These are phyloP conservation scores for Microtus richardsoni DNA, from an alignment of 2,113 vertebrate species.

Conservation along the genomic window DNA sequence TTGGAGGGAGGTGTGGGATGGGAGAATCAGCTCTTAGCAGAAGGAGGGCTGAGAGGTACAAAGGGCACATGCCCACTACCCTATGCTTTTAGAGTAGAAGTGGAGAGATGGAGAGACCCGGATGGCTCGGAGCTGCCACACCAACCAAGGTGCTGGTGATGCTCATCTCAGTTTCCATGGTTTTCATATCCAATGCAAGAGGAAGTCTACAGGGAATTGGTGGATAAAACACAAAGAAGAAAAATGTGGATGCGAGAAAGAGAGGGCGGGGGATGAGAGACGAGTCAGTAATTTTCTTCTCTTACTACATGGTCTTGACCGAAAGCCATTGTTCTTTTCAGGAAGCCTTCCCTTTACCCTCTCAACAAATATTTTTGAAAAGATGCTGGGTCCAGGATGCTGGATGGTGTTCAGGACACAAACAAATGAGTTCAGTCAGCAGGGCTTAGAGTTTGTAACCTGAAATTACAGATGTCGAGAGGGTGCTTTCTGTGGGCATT, in stretches of 20 bases:
- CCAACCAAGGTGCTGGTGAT: background rate
- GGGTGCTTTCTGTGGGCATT: background rate
- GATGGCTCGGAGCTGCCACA: background rate
- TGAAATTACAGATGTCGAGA: background rate
- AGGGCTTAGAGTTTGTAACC: background rate
- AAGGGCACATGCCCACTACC: fast-evolving
- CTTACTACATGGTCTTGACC: background rate
- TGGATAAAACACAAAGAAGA: background rate
- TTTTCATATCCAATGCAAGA: background rate
- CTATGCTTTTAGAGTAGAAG: too few relatives aligned
- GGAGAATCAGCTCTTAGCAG: background rate
- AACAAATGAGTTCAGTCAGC: background rate
- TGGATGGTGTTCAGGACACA: background rate
- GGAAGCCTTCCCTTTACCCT: background rate
- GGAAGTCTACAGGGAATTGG: background rate
- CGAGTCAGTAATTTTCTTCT: background rate
- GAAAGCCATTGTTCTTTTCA: background rate
- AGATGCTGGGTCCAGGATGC: background rate
- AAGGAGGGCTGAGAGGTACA: background rate
- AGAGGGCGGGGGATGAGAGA: background rate
- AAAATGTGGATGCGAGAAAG: background rate
- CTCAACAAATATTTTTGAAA: background rate
- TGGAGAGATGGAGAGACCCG: background rate
- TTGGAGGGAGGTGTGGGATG: background rate
- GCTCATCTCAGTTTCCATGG: background rate